Conservation (phyloP, 1,140 invertebrate genomes). For the Aradophagus sp. region DNA sequence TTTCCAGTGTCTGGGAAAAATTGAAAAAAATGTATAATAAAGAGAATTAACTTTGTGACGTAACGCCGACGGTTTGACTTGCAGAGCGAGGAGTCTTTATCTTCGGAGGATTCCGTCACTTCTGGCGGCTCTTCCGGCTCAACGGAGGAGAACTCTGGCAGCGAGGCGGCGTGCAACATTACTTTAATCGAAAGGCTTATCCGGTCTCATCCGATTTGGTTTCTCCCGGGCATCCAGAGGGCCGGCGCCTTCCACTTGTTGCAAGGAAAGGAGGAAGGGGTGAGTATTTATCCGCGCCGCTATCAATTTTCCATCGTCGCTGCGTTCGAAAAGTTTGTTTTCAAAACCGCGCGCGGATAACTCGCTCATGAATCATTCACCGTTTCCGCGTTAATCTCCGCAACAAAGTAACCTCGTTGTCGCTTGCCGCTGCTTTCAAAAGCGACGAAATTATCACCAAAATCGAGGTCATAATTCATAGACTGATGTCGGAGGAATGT, state of each 20-base stretch:
- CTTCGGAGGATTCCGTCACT: conserved; percentile 69
- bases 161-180: conserved; percentile 82
- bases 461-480: too few species aligned
- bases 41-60: too few species aligned
- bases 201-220: conserved; percentile 95
- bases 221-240: conserved; percentile 92
- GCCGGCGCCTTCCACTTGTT: conserved; percentile 93
- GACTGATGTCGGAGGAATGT: too few species aligned
- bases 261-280: conserved; percentile 93
- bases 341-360: conserved; percentile 27
- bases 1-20: too few species aligned
- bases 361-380: conserved; percentile 40
- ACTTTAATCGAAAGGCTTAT: conserved; percentile 90
- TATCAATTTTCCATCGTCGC: conserved; percentile 42
- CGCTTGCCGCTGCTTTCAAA: too few species aligned
- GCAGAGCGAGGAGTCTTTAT: conserved; percentile 72
- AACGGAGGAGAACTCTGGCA: conserved; percentile 66
- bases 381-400: conserved; percentile 9
- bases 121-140: conserved; percentile 66
- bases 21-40: too few species aligned
- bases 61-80: too few species aligned
- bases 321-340: conserved; percentile 29
- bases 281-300: conserved; percentile 75
- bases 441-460: too few species aligned
- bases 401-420: too few species aligned